These are phyloP conservation scores for Glareola pratincola DNA, from an alignment of 2,113 vertebrate species.

Conservation along the genomic window DNA sequence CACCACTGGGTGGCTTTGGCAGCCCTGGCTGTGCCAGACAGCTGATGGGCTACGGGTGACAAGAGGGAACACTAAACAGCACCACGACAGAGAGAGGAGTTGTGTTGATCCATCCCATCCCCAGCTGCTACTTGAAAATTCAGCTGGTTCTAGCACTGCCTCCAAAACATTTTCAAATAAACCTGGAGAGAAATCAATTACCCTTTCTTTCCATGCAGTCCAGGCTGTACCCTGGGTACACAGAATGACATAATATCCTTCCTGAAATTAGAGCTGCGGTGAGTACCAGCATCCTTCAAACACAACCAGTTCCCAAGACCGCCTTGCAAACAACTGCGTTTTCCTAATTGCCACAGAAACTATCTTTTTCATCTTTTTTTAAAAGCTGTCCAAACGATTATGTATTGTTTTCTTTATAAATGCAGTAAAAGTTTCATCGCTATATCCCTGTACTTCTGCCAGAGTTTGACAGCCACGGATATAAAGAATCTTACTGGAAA, in stretches of 20 bases:
- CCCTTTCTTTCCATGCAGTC: constrained; percentile 68
- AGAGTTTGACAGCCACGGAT: constrained; percentile 16
- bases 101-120: background rate
- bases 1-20: background rate
- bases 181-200: constrained; percentile 51
- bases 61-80: background rate
- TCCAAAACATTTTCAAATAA: constrained; percentile 59
- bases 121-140: background rate
- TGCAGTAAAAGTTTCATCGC: constrained; percentile 36
- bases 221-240: constrained; percentile 66
- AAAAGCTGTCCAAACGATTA: constrained; percentile 38
- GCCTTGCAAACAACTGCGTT: constrained; percentile 62
- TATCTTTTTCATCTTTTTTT: constrained; percentile 61
- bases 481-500: background rate
- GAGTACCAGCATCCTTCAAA: constrained; percentile 74
- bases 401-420: constrained; percentile 69
- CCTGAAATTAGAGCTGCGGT: constrained; percentile 71
- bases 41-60: background rate
- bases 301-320: constrained; percentile 65
- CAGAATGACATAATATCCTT: constrained; percentile 81
- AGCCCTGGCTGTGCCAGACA: background rate
- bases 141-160: background rate
- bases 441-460: constrained; percentile 29
- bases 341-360: constrained; percentile 74
- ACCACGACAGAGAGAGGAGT: background rate